phyloP scores from a whole-genome alignment of 2,797 vertebrate species.

The Craterocephalus amniculus region DNA sequence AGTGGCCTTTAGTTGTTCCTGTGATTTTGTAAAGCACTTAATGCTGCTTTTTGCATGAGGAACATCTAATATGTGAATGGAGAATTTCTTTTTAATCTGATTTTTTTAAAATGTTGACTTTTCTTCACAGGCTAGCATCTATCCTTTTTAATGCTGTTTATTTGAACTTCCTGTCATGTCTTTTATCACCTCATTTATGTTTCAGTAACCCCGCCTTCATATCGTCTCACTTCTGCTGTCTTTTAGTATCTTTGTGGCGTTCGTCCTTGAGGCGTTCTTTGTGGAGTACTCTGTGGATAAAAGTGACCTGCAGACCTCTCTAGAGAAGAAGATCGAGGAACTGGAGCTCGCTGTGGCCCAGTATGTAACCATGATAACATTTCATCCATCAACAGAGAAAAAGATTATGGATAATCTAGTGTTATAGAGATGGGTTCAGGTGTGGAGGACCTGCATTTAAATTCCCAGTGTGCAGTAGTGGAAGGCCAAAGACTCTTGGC shows the following conservation, averaged over 20 bases:
- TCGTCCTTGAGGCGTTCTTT: slow-evolving; percentile 94
- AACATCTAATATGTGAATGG: background rate
- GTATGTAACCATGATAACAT: slow-evolving; percentile 75
- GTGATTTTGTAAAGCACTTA: no score
- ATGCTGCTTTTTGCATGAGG: no score
- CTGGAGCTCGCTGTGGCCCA: slow-evolving; percentile 88
- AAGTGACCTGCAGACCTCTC: slow-evolving; percentile 90
- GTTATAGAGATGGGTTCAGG: no score
- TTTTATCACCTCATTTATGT: background rate
- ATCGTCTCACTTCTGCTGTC: slow-evolving; percentile 2
- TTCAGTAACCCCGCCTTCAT: background rate
- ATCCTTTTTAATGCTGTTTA: background rate
- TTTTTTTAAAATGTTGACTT: background rate
- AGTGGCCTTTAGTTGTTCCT: no score
- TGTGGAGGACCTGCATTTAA: no score
- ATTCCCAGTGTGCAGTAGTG: no score
- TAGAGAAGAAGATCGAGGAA: slow-evolving; percentile 94
- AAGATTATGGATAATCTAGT: no score
- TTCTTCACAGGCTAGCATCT: background rate
- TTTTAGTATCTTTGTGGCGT: slow-evolving; percentile 92
- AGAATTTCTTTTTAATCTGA: no score
- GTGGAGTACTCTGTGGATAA: slow-evolving; percentile 93
- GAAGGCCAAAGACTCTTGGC: no score
- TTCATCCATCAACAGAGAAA: background rate
- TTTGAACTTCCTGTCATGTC: background rate